Conservation (phyloP, 1,140 invertebrate genomes). For the Drosophila melanica region DNA sequence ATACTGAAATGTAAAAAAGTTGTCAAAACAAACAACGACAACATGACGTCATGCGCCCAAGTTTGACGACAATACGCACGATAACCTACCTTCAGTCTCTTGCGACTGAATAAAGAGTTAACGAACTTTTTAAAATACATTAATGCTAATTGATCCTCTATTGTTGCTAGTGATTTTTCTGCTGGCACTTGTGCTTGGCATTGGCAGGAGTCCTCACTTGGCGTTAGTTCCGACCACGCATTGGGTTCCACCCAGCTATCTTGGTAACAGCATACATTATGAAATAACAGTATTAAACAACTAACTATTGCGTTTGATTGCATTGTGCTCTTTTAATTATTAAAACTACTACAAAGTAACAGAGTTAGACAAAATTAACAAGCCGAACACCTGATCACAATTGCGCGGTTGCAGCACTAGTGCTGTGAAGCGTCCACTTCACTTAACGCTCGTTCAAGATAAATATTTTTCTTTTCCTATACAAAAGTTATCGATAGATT, state of each 20-base stretch:
- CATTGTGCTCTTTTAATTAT: conserved; percentile 32
- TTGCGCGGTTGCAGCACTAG: conserved; percentile 36
- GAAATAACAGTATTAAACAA: conserved; percentile 52
- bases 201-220: conserved; percentile 24
- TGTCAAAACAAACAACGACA: conserved; percentile 17
- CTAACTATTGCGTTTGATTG: conserved; percentile 35
- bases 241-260: conserved; percentile 67
- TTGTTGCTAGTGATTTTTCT: conserved; percentile 25
- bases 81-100: conserved; percentile 57
- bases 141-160: conserved; percentile 58
- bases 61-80: neutral
- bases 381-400: conserved; percentile 34
- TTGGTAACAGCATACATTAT: conserved; percentile 53
- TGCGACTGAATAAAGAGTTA: conserved; percentile 57
- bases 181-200: conserved; percentile 17
- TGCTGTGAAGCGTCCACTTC: conserved; percentile 17
- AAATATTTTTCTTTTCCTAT: neutral
- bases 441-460: neutral
- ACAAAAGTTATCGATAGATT: neutral
- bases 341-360: conserved; percentile 10
- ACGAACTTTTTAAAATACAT: conserved; percentile 74
- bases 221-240: conserved; percentile 52
- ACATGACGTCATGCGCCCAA: conserved; percentile 60
- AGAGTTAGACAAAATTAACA: conserved; percentile 5
- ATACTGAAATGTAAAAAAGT: conserved; percentile 47